Base-by-base conservation (phyloP, 1,140 invertebrate genomes). In the Aricia agestis region DNA sequence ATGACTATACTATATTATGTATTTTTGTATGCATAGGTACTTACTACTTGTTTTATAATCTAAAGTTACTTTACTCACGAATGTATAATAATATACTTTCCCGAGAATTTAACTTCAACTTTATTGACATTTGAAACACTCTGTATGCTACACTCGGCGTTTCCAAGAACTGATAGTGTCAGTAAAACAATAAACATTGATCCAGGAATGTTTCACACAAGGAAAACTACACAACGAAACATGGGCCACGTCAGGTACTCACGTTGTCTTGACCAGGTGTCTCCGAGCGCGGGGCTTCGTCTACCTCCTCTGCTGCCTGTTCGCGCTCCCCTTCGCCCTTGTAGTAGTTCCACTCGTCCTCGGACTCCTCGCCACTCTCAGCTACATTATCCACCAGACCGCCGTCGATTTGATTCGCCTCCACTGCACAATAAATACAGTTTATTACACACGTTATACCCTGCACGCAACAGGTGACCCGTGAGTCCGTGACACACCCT, bases 261-360 rank as follows among this genome's bases (percentile, higher is more conserved):
- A 91, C 89, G 80, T 90, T 91, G 76, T 91, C 89, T 79, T 91
- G 89, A 80, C 87, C 85, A 75, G 89, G 87, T 80, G 89, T 91
- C 68, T 89, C 86, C n/a, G 87, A 89, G 75, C 86, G 84, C 63
- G 84, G 87, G 57, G 74, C 82, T 72, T 91, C 87, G 80, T 88
- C 85, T 67, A 76, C 81, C 68, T 89, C 87, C 68, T 91, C 86
- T 75, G 81, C 85, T 45, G 79, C 79, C 17, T 82, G 79, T 61
- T 86, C 83, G 17, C 81, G 79, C 66, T 93, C 93, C 71, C 93
- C 92, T 75, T 94, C 94, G 72, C 94, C 93, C 79, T 94, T 94
- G 82, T 93, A 94, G 81, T 95, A 96, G 84, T 95, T 95, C 95
- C 95, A 95, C 94, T 95, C 95, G 94, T 95, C 95, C 87, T 95